These are phyloP conservation scores for Ceyx erithaca DNA, from an alignment of 2,797 vertebrate genomes.

Conservation along the genomic window DNA sequence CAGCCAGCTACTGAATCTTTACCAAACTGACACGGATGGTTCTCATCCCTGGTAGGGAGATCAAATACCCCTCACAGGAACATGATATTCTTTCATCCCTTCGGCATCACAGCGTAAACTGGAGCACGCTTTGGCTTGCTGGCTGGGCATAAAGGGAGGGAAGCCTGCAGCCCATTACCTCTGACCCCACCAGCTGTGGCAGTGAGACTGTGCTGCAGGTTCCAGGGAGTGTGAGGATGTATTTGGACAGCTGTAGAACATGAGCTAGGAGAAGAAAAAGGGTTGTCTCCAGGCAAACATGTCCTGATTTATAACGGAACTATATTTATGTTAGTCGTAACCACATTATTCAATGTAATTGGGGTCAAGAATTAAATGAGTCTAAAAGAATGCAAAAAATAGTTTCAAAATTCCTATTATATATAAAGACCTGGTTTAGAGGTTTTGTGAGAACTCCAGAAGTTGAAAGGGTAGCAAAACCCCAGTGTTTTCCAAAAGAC, in stretches of 20 bases:
- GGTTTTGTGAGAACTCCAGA: constrained; percentile 60
- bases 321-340: constrained; percentile 54
- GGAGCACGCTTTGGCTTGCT: background rate
- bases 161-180: background rate
- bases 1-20: constrained; percentile 25
- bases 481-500: constrained; percentile 51
- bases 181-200: constrained; percentile 22
- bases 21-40: background rate
- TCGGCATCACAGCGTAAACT: background rate
- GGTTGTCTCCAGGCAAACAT: constrained; percentile 15
- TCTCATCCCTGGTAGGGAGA: background rate
- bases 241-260: constrained; percentile 40
- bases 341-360: constrained; percentile 67
- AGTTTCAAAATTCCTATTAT: constrained; percentile 59
- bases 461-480: constrained; percentile 59
- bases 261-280: constrained; percentile 3
- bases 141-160: background rate
- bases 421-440: constrained; percentile 68
- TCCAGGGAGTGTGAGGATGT: background rate
- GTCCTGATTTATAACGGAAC: constrained; percentile 30
- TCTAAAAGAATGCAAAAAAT: constrained; percentile 61
- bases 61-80: background rate
- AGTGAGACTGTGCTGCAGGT: constrained; percentile 1
- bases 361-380: constrained; percentile 52
- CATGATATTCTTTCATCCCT: background rate